Evolutionary conservation across 2,797 vertebrate species (phyloP).

Genomic region (Melanotaenia nigrans): DNA sequence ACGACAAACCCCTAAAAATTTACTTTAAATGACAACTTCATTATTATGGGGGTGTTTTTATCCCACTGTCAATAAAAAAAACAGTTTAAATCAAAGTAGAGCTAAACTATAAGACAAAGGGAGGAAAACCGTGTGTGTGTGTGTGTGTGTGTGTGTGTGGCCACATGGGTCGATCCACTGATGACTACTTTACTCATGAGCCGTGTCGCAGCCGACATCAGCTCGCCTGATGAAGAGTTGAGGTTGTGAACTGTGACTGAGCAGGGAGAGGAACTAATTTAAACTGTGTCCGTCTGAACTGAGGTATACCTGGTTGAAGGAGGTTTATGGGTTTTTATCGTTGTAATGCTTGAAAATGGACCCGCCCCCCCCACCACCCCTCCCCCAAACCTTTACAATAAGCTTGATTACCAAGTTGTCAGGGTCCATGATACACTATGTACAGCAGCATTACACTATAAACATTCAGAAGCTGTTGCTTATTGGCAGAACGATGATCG

Average conservation of each 20-base stretch:
- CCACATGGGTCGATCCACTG: constrained; percentile 80
- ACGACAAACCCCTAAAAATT: constrained; percentile 83
- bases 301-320: constrained; percentile 99
- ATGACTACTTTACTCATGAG: constrained; percentile 61
- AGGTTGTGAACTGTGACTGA: constrained; percentile 44
- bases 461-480: constrained; percentile 99
- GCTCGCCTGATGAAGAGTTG: constrained; percentile 25
- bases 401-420: constrained; percentile 84
- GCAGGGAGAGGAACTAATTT: constrained; percentile 57
- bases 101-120: constrained; percentile 69
- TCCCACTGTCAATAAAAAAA: constrained; percentile 17
- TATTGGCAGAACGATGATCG: constrained; percentile 97
- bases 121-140: constrained; percentile 67
- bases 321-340: constrained; percentile 87
- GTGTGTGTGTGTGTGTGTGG: constrained; percentile 76
- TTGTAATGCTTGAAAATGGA: constrained; percentile 92
- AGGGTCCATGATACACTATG: constrained; percentile 87
- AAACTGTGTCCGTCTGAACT: constrained; percentile 86
- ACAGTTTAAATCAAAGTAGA: constrained; percentile 37
- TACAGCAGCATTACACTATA: constrained; percentile 95
- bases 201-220: constrained; percentile 22
- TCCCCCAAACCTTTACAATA: constrained; percentile 64
- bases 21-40: constrained; percentile 57
- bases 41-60: constrained; percentile 4
- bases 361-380: constrained; percentile 58